phyloP scores from a whole-genome alignment of 2,888 invertebrate genomes.

The Diplazon laetatorius region DNA sequence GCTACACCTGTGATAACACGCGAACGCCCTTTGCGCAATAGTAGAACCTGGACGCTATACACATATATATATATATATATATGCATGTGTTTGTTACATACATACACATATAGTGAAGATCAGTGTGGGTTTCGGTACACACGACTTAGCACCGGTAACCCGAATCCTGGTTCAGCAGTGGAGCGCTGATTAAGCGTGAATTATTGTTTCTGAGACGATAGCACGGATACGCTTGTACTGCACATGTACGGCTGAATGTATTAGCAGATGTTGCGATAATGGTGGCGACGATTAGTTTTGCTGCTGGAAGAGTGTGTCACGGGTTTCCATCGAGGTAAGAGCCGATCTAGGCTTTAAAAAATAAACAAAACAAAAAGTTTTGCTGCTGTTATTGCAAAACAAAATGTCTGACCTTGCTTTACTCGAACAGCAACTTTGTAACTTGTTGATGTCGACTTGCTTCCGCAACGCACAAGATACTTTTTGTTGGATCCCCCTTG shows the following conservation, averaged over 20 bases:
- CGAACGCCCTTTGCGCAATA: constrained; percentile 18
- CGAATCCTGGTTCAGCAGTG: constrained; percentile 29
- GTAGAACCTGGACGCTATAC: neutral
- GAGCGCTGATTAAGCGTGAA: constrained; percentile 55
- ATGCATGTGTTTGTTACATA: constrained; percentile 1
- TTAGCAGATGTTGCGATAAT: constrained; percentile 4
- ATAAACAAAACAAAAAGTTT: constrained; percentile 6
- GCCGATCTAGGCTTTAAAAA: no score
- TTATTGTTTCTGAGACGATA: constrained; percentile 46
- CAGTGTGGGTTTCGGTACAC: constrained; percentile 39
- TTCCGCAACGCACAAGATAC: no score
- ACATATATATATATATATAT: neutral
- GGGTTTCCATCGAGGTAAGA: no score
- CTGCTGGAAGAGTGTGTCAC: no score
- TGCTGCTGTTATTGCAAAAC: constrained; percentile 14
- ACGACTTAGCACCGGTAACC: constrained; percentile 39
- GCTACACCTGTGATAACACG: constrained; percentile 69
- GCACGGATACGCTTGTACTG: constrained; percentile 17
- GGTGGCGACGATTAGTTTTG: neutral
- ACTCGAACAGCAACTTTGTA: no score
- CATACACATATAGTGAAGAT: constrained; percentile 30
- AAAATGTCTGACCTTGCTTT: no score
- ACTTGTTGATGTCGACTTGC: no score
- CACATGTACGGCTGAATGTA: constrained; percentile 11
- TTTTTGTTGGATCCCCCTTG: no score